Evolutionary conservation across 2,797 vertebrate genomes (phyloP), one percentile per base, ranked within the genome.

Genomic region (Pipistrellus pygmaeus): DNA sequence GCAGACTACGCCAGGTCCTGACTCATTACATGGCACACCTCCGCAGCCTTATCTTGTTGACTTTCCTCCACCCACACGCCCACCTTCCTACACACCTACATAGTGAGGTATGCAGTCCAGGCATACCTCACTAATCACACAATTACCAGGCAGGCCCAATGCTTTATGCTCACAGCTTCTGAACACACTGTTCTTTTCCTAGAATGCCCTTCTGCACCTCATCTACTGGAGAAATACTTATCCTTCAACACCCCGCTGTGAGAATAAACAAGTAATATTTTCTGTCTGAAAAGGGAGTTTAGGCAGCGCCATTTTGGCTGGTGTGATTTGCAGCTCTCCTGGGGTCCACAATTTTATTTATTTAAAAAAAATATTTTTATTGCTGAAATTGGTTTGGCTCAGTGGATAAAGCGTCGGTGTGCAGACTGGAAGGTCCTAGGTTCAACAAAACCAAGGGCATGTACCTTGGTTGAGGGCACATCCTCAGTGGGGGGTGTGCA

Each of bases 161-260:
- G 53, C 60, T 80, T 44, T 30, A 64, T 4, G 30, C 1, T 46
- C 83, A 75, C 80, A 53, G 32, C 27, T 44, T 88, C 46, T 83
- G 87, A 84, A 80, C 71, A n/a, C 21, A 14, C 35, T 82, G 32
- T 44, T 82, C 85, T 53, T 72, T 38, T 94, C 69, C 72, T 48
- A 27, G 20, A 38, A 76, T 48, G 55, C 18, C 55, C 76, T 90
- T 83, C 64, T 21, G 80, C 12, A 17, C 46, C n/a, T 64, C 10
- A 41, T 76, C 88, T 91, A 48, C n/a, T 62, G 14, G 84, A 88
- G 35, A 88, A 57, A 53, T 84, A 38, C 1, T 35, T 80, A 53
- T 48, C n/a, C 32, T 94, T 93, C 68, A 86, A 68, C 53, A 73
- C 11, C 57, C 83, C 15, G n/a, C 60, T 62, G 60, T 62, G 60